These are phyloP conservation scores for Cosmia trapezina DNA, from an alignment of 2,888 invertebrate genomes.

Conservation along the genomic window DNA sequence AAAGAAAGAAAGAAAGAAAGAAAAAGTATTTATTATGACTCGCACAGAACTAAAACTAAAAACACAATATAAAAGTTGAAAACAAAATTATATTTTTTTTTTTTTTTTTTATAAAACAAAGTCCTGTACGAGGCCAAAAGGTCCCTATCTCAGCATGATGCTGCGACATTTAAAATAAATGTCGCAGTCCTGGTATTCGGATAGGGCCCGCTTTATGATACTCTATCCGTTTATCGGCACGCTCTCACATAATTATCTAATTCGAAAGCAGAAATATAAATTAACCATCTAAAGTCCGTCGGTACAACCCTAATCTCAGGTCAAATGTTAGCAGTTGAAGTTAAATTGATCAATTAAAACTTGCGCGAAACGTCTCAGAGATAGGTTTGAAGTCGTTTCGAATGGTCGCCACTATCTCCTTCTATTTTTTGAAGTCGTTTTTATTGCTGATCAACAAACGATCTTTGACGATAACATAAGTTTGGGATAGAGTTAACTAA, in stretches of 20 bases:
- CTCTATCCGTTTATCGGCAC: background rate
- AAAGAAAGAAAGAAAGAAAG: too few relatives aligned
- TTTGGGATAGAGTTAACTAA: background rate
- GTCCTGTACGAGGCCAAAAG: too few relatives aligned
- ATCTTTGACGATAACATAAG: too few relatives aligned
- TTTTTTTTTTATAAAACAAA: too few relatives aligned
- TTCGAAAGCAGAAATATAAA: conserved; percentile 23
- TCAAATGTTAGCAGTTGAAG: conserved; percentile 78
- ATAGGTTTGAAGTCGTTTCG: conserved; percentile 67
- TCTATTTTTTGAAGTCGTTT: conserved; percentile 27
- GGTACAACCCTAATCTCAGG: conserved; percentile 71
- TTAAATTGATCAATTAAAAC: conserved; percentile 89
- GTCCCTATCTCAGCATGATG: too few relatives aligned
- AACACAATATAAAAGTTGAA: too few relatives aligned
- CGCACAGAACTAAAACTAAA: too few relatives aligned
- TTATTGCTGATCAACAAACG: background rate
- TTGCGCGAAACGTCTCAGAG: conserved; percentile 71
- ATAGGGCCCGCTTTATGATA: too few relatives aligned
- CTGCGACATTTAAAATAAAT: too few relatives aligned
- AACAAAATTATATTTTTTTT: too few relatives aligned
- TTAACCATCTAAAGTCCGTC: conserved; percentile 28
- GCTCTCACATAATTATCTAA: conserved; percentile 4
- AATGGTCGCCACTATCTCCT: conserved; percentile 50
- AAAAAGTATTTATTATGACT: too few relatives aligned
- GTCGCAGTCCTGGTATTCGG: too few relatives aligned